phyloP scores from a whole-genome alignment of 2,797 vertebrate species.

The Rhynchotus rufescens region DNA sequence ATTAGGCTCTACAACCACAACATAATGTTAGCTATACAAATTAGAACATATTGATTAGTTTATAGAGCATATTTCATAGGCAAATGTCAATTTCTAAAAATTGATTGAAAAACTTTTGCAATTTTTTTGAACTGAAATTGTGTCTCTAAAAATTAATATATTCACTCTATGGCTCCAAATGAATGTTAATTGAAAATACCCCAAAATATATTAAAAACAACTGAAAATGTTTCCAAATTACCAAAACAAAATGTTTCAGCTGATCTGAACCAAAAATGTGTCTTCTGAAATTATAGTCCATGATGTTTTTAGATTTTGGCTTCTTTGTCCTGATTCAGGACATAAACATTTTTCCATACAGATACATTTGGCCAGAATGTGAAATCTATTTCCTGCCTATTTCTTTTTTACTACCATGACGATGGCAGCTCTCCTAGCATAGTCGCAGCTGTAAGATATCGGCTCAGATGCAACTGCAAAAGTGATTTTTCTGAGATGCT shows the following conservation, averaged over 20 bases:
- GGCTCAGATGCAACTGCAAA: constrained; percentile 27
- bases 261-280: constrained; percentile 37
- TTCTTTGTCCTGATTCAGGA: constrained; percentile 46
- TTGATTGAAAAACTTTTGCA: background rate
- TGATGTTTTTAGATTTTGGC: constrained; percentile 57
- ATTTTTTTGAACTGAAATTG: background rate
- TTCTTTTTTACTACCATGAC: constrained; percentile 68
- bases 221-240: constrained; percentile 20
- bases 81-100: constrained; percentile 15
- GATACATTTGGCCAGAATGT: constrained; percentile 57
- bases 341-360: constrained; percentile 72
- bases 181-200: background rate
- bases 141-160: background rate
- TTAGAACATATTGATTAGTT: constrained; percentile 38
- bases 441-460: constrained; percentile 65
- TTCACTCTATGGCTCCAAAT: background rate
- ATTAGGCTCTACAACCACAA: background rate
- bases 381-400: constrained; percentile 65
- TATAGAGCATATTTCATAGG: background rate
- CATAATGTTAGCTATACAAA: background rate
- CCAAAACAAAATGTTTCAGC: constrained; percentile 30
- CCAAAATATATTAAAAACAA: constrained; percentile 17
- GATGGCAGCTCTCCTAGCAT: constrained; percentile 55
- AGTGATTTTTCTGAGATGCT: constrained; percentile 40
- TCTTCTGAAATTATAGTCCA: constrained; percentile 31